Evolutionary conservation across 2,797 vertebrate genomes (phyloP), one percentile per base, ranked within the genome.

Genomic region (Heliangelus exortis): DNA sequence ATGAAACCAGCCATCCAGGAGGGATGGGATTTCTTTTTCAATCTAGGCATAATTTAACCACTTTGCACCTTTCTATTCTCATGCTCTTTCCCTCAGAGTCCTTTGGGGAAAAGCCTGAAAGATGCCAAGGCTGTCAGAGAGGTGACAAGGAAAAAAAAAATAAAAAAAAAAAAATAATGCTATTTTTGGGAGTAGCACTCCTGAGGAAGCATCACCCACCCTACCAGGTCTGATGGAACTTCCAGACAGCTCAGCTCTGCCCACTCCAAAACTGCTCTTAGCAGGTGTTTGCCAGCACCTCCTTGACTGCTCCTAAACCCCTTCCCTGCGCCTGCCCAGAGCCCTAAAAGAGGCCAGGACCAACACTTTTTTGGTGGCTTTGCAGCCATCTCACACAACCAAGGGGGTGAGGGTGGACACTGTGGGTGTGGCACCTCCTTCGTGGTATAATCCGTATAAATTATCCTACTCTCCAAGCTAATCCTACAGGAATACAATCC

Each of bases 311-410:
- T 73, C 0, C 41, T 6, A 12, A 74, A 66, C 66, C 21, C 66
- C 57, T 61, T 33, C 48, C 54, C 55, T 2, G 8, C 20, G 28
- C 59, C 1, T 1, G 3, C 39, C 18, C 0, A 0, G 54, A 41
- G 34, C 5, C 10, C 43, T n/a, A 33, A 2, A 20, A 53, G 13
- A 83, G 61, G 78, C 3, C 7, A 4, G 48, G 25, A 25, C 8
- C 62, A 25, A 8, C 0, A 1, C 15, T n/a, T 81, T 10, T 4
- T 23, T 66, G 48, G 34, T 1, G 1, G 1, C 72, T 17, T 48
- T 43, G 77, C 63, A 57, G 47, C 26, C 58, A 6, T 14, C 75
- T 33, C 75, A 2, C 10, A 4, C 3, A 0, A 55, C 4, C 8
- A 1, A 29, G 57, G 1, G 8, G 51, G 80, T 4, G 3, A 0